Conservation (phyloP, 2,888 invertebrate species). For the Agriopis aurantiaria region DNA sequence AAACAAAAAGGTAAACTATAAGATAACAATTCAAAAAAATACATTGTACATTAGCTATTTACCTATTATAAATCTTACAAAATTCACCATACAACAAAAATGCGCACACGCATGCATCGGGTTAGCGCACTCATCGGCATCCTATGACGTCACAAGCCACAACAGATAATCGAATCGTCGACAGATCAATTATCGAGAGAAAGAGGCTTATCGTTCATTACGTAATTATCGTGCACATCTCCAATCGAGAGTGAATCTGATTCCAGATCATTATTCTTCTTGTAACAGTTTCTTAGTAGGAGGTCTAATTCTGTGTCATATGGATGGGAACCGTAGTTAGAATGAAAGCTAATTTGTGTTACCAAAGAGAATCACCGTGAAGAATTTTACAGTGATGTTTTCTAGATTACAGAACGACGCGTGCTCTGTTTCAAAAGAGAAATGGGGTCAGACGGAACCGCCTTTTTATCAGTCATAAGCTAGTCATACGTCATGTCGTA, state of each 20-base stretch:
- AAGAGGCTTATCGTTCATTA: slow-evolving; percentile 36
- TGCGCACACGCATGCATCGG: slow-evolving; percentile 41
- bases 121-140: slow-evolving; percentile 52
- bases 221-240: slow-evolving; percentile 35
- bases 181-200: slow-evolving; percentile 42
- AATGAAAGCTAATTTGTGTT: slow-evolving; percentile 15
- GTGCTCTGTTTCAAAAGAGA: slow-evolving; percentile 14
- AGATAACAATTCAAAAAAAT: too few relatives aligned
- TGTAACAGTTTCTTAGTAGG: slow-evolving; percentile 23
- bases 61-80: neutral
- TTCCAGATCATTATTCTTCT: slow-evolving; percentile 36
- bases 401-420: slow-evolving; percentile 15
- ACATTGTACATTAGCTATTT: too few relatives aligned
- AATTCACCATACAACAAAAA: slow-evolving; percentile 18
- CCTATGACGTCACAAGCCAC: slow-evolving; percentile 27
- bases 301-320: slow-evolving; percentile 25
- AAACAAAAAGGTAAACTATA: too few relatives aligned
- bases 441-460: slow-evolving; percentile 27
- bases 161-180: slow-evolving; percentile 15
- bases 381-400: slow-evolving; percentile 18
- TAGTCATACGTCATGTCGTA: slow-evolving; percentile 7
- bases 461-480: slow-evolving; percentile 14
- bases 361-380: slow-evolving; percentile 21
- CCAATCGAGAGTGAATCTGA: slow-evolving; percentile 26
- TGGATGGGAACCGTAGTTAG: slow-evolving; percentile 23